Percentiles rank a stretch among this genome's conserved stretches.
Conservation (phyloP, 2,797 vertebrate genomes). For the Myotis pilosus region DNA sequence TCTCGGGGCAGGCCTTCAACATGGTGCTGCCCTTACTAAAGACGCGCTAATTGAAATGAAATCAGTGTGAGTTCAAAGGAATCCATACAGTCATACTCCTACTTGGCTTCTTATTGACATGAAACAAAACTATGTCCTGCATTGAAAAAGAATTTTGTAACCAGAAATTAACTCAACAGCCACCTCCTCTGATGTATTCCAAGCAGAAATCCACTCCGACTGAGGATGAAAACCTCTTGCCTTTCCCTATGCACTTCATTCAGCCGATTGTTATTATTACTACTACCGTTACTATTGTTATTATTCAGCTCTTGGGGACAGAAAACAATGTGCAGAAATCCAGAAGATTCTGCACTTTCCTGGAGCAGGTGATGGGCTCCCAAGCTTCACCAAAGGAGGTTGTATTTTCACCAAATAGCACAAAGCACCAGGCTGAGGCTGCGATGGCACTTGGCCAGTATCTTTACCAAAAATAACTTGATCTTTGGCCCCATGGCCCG, state of each 20-base stretch:
- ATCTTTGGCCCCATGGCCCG: not conserved
- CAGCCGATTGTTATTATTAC: not conserved
- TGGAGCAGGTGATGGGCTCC: accelerated
- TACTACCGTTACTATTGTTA: not conserved
- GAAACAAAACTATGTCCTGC: not conserved
- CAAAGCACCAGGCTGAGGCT: not conserved
- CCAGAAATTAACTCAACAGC: not conserved
- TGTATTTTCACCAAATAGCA: not conserved
- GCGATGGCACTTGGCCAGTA: constrained; percentile 7
- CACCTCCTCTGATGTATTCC: not conserved
- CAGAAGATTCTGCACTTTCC: not conserved
- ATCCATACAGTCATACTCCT: not conserved
- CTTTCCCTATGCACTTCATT: not conserved
- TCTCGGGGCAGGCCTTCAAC: too few species aligned
- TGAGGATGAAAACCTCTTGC: not conserved
- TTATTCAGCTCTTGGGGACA: not conserved
- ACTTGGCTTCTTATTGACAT: too few species aligned
- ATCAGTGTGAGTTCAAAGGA: not conserved
- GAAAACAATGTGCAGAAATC: not conserved
- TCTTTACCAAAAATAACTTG: constrained; percentile 63
- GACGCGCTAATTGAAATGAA: not conserved
- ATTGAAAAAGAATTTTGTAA: not conserved
- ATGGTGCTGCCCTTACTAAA: not conserved
- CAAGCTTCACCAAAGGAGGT: not conserved
- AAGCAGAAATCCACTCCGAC: not conserved